Evolutionary conservation across 2,113 vertebrate genomes (phyloP), one percentile per base, ranked within the genome.

Genomic region (Myotis lucifugus): DNA sequence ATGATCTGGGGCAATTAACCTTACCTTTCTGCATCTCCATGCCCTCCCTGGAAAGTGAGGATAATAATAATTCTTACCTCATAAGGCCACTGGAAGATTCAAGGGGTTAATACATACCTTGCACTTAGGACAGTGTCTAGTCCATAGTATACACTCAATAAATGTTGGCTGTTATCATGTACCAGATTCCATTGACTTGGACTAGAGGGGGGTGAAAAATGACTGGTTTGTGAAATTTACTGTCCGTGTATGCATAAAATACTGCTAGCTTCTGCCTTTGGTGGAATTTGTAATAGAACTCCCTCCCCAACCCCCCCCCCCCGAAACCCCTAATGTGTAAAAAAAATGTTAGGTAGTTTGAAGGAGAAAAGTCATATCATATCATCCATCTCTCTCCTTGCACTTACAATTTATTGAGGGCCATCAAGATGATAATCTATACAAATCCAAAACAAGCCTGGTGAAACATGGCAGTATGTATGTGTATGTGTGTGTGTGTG

Each of bases 331-430:
- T 70, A 78, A 19, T 86, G 13, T 82, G 8, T 78, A 40, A 76
- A 81, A 83, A 83, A 72, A 69, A 15, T 48, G 2, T 76, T 87
- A 50, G 48, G 2, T 85, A 34, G 54, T 67, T 85, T 82, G 42
- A 97, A 83, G 74, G 50, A 78, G 56, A 85, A 85, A 9, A 40
- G 13, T 74, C 66, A 70, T 27, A 94, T 85, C 13, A 74, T 85
- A 29, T 76, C 85, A 11, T 76, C 10, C 19, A 37, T 67, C 32
- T 54, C 27, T 90, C 32, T 42, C 6, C 6, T 40, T 81, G 4
- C 32, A 83, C 17, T 90, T 69, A 56, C 6, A 10, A 0, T 67
- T 91, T 79, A 85, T 14, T 48, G 17, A 72, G 50, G 18, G 18
- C 66, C 37, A 54, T 85, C 64, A 46, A 18, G 40, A 4, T 66